Evolutionary conservation across 2,797 vertebrate genomes (phyloP).

Genomic region (Megalops cyprinoides): DNA sequence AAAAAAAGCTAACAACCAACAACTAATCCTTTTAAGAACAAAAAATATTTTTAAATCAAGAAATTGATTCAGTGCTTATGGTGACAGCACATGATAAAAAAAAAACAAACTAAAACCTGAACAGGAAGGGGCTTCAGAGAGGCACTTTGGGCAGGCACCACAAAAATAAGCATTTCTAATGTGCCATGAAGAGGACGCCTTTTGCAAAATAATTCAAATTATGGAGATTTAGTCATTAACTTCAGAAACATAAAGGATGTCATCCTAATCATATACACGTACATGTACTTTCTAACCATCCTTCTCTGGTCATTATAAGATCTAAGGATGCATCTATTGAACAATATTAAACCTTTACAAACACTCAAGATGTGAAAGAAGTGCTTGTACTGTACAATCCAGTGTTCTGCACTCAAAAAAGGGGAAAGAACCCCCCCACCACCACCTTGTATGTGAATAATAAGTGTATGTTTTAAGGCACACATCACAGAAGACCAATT

Average conservation of each 20-base stretch:
- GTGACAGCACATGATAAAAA: not conserved
- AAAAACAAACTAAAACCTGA: not conserved
- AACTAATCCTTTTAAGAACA: not conserved
- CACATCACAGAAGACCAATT: not conserved
- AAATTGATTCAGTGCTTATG: not conserved
- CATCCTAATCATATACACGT: not conserved
- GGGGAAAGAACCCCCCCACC: too few species aligned
- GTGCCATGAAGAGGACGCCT: not conserved
- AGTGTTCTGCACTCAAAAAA: too few species aligned
- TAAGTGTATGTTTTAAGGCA: not conserved
- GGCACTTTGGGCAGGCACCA: not conserved
- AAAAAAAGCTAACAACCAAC: not conserved
- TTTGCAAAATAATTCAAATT: not conserved
- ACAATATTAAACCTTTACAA: not conserved
- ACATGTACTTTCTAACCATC: not conserved
- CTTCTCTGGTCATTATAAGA: not conserved
- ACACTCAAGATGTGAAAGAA: too few species aligned
- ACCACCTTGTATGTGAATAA: too few species aligned
- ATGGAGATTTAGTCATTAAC: not conserved
- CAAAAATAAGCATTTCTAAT: not conserved
- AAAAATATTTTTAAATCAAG: not conserved
- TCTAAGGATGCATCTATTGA: not conserved
- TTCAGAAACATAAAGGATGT: not conserved
- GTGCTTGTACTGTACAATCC: too few species aligned
- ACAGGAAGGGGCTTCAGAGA: not conserved